Conservation (phyloP, 2,797 vertebrate genomes). For the Sebastes vulpes region DNA sequence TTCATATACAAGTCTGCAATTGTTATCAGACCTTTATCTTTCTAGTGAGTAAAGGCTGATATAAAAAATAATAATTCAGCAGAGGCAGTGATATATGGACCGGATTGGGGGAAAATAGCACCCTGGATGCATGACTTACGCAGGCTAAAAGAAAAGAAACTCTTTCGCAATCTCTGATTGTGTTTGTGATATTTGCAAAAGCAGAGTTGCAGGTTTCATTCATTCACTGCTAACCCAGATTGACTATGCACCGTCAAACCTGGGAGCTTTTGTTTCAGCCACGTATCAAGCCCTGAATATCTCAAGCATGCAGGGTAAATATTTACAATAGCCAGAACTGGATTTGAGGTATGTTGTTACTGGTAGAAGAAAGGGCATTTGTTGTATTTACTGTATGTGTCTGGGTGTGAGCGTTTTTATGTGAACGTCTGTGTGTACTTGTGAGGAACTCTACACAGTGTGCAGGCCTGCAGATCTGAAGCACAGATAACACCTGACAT, state of each 20-base stretch:
- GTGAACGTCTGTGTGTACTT: conserved; percentile 13
- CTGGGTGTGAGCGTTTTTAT: conserved; percentile 48
- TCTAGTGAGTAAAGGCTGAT: neutral
- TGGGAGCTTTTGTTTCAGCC: conserved; percentile 70
- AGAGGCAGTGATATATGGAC: too few relatives aligned
- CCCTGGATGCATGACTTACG: neutral
- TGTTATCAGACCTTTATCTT: neutral
- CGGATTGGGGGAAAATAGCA: neutral
- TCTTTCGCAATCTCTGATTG: conserved; percentile 41
- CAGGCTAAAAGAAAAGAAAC: conserved; percentile 28
- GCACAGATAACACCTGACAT: conserved; percentile 74
- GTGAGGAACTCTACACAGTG: conserved; percentile 39
- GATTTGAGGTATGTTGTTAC: conserved; percentile 74
- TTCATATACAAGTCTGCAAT: neutral
- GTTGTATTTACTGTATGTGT: conserved; percentile 77
- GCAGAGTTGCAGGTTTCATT: conserved; percentile 37
- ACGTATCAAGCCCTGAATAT: conserved; percentile 69
- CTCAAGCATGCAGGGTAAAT: conserved; percentile 73
- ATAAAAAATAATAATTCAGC: too few relatives aligned
- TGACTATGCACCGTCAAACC: conserved; percentile 34
- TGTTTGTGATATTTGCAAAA: conserved; percentile 55
- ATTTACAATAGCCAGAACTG: conserved; percentile 74
- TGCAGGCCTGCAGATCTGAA: conserved; percentile 68
- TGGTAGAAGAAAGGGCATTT: conserved; percentile 73
- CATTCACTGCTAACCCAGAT: conserved; percentile 36